Base-by-base conservation (phyloP, 1,140 invertebrate genomes). In the Drosophila equinoxialis region DNA sequence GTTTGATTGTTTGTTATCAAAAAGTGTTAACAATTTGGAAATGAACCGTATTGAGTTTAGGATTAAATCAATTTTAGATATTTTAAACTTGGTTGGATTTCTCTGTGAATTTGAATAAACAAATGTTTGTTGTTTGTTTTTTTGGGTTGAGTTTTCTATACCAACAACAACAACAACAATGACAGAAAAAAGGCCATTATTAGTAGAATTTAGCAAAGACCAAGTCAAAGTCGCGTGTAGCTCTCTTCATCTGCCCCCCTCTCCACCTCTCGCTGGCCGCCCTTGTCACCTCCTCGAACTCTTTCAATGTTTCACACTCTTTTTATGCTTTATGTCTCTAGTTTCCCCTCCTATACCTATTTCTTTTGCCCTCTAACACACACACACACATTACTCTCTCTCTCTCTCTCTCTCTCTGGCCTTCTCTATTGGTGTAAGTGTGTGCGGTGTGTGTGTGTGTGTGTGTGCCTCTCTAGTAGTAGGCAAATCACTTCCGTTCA, bases 401-500 rank as follows among this genome's bases (percentile, higher is more conserved):
- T 17, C 33, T 23, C 63, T 57, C 23, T 60, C 66, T 20, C 0
- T 37, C 35, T 37, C 35, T 37, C 35, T 10, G 30, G 37, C 13
- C 8, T 33, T 59, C 59, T 64, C 65, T 37, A 26, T 26, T 13
- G 37, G 51, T 65, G 0, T 33, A 3, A 30, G 33, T 35, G 33
- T 35, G 33, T 6, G 17, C 1, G 17, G 20, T 23, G 33, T 7
- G n/a, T 54, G 4, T 14, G 14, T 42, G 14, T 65, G 14, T 23
- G 20, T 42, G 17, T 61, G 23, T 60, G 35, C 54, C 39, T 67
- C 37, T 39, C 13, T 35, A 73, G 71, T 39, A 67, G 79, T 89
- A 89, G 85, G 85, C 84, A 89, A 89, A 89, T 90, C 85, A 89
- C 85, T 89, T 89, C 85, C 85, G 85, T 90, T 84, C 85, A 89